Conservation (phyloP, 2,888 invertebrate species). For the Nasonovia ribisnigri region DNA sequence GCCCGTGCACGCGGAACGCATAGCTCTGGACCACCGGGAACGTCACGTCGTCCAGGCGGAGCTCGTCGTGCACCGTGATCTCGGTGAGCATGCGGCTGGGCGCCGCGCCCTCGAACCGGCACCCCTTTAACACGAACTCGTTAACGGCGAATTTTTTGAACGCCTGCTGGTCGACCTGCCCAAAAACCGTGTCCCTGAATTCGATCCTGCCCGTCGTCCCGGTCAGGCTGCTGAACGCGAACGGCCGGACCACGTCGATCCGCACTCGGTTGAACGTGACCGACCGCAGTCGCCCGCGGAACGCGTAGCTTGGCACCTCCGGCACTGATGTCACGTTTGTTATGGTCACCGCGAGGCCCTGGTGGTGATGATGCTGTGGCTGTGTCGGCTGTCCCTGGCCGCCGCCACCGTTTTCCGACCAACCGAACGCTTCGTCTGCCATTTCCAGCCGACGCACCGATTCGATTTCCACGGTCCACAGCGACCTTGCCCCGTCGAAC, state of each 20-base stretch:
- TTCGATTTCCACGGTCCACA: slow-evolving; percentile 76
- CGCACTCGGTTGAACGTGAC: slow-evolving; percentile 76
- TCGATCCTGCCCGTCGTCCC: slow-evolving; percentile 76
- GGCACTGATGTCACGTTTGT: slow-evolving; percentile 72
- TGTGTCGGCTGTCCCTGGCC: slow-evolving; percentile 69
- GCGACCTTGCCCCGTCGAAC: slow-evolving; percentile 75
- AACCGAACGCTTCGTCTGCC: slow-evolving; percentile 76
- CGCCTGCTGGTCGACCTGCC: slow-evolving; percentile 78
- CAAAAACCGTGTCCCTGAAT: slow-evolving; percentile 75
- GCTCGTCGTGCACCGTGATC: slow-evolving; percentile 77
- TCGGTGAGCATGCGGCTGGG: slow-evolving; percentile 73
- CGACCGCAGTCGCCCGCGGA: slow-evolving; percentile 79
- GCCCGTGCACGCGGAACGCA: slow-evolving; percentile 78
- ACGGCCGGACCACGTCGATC: slow-evolving; percentile 77
- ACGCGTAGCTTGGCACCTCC: slow-evolving; percentile 74
- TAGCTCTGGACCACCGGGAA: slow-evolving; percentile 78
- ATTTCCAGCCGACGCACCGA: slow-evolving; percentile 77
- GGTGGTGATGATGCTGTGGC: slow-evolving; percentile 69
- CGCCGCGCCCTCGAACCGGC: slow-evolving; percentile 73
- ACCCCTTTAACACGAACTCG: slow-evolving; percentile 77
- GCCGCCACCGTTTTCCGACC: slow-evolving; percentile 70
- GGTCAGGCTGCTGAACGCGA: slow-evolving; percentile 81
- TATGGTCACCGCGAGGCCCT: slow-evolving; percentile 69
- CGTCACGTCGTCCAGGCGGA: slow-evolving; percentile 77
- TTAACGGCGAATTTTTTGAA: slow-evolving; percentile 84